These are phyloP conservation scores for Cephalopachus bancanus DNA, from an alignment of 2,797 vertebrate genomes.

Conservation along the genomic window DNA sequence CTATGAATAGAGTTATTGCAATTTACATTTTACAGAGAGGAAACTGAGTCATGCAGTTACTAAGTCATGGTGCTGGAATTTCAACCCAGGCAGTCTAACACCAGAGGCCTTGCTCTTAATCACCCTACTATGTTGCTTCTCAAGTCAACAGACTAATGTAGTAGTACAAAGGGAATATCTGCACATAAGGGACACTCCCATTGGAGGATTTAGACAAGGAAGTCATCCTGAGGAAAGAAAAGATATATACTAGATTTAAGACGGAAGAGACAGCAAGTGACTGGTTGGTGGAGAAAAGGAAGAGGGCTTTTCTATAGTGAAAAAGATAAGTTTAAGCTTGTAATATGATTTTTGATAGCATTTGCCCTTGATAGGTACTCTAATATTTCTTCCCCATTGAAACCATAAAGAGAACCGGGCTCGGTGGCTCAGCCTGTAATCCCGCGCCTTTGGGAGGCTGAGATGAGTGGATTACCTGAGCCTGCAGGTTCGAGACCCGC, in stretches of 20 bases:
- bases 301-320: background rate
- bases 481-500: too few species aligned
- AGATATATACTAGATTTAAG: background rate
- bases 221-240: background rate
- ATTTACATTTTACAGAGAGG: slow-evolving; percentile 5
- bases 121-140: background rate
- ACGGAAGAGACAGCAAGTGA: slow-evolving; percentile 32
- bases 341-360: background rate
- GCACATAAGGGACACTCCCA: background rate
- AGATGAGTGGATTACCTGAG: too few species aligned
- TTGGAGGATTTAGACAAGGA: slow-evolving; percentile 19
- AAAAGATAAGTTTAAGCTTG: slow-evolving; percentile 28
- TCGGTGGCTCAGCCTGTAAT: too few species aligned
- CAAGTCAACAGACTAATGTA: background rate
- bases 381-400: slow-evolving; percentile 12
- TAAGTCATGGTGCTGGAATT: background rate
- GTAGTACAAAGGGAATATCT: background rate
- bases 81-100: background rate
- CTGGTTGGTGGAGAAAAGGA: background rate
- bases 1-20: background rate
- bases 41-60: slow-evolving; percentile 8
- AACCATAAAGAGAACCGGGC: background rate
- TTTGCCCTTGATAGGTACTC: slow-evolving; percentile 19
- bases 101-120: slow-evolving; percentile 17
- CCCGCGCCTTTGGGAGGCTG: too few species aligned